phyloP scores from a whole-genome alignment of 2,113 vertebrate genomes.

The Corythornis cristatus region DNA sequence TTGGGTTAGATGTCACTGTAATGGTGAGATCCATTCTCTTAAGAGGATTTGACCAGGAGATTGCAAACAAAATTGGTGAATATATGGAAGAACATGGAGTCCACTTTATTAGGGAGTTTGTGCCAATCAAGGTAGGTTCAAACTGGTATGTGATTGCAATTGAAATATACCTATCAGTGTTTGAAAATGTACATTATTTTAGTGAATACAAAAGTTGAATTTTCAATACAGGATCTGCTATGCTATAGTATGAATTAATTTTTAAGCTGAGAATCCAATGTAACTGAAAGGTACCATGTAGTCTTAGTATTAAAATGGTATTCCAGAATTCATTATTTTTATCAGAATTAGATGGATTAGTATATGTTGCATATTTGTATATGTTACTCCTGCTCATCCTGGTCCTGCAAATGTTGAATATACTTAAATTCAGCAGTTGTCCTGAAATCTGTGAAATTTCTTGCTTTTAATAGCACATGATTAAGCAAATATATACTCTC shows the following conservation, averaged over 20 bases:
- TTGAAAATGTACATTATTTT: background rate
- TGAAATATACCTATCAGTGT: background rate
- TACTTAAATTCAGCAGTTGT: background rate
- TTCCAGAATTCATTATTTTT: background rate
- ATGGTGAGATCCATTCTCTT: conserved; percentile 84
- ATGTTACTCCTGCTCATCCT: background rate
- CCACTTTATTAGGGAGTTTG: conserved; percentile 76
- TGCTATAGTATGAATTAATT: background rate
- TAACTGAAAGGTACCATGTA: background rate
- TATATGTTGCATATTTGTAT: background rate
- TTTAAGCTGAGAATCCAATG: background rate
- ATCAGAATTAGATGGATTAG: background rate
- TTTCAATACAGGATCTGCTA: background rate
- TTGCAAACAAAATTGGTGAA: conserved; percentile 81
- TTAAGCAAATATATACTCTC: background rate
- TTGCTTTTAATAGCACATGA: background rate
- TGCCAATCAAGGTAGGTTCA: conserved; percentile 79
- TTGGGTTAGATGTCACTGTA: conserved; percentile 83
- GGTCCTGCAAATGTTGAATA: background rate
- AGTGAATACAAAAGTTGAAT: background rate
- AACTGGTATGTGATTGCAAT: background rate
- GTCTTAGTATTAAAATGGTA: background rate
- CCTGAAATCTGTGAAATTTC: background rate
- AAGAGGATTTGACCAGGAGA: conserved; percentile 84
- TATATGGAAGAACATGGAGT: conserved; percentile 83